Evolutionary conservation across 2,797 vertebrate species (phyloP), one percentile per base, ranked within the genome.

Genomic region (Telmatherina bonti): DNA sequence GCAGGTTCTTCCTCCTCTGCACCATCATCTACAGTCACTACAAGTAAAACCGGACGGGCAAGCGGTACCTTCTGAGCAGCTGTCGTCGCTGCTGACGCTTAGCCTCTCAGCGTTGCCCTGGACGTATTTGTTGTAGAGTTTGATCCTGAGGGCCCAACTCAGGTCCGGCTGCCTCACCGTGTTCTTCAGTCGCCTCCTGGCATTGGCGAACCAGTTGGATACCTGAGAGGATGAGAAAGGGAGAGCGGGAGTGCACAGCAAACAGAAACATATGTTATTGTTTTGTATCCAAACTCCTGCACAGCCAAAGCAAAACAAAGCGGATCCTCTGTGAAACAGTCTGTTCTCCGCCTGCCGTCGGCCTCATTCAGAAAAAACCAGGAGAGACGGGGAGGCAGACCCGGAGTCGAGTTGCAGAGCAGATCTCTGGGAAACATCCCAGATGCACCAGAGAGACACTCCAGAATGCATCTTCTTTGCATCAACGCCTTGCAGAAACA

Each of bases 171-270:
- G 97, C 86, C 98, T 94, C 88, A 99, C 98, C 0, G 98, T 99
- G 88, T 99, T 99, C 93, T 99, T 99, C 92, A 99, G 95, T 74
- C 98, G 94, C 70, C 98, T 95, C 71, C 98, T 91, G 64, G 98
- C 98, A 27, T 99, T 99, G 53, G 98, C 98, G 91, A 99, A 99
- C 97, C 98, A 99, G 91, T 99, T 99, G 8, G 98, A 99, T 67
- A 99, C 98, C 98, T 99, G 74, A 58, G 58, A 62, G 66, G 63
- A 29, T 22, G 33, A 38, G 11, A 53, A 33, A 49, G 55, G 53
- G 47, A 59, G 55, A 60, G 72, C 4, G 55, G 61, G 33, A 70
- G 30, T 22, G 53, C 16, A 35, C 22, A 58, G 76, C 63, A 81
- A 86, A 85, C 24, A 84, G 61, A 70, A 73, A 83, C 70, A 73